phyloP scores from a whole-genome alignment of 2,888 invertebrate genomes.

The Theodoxus fluviatilis region DNA sequence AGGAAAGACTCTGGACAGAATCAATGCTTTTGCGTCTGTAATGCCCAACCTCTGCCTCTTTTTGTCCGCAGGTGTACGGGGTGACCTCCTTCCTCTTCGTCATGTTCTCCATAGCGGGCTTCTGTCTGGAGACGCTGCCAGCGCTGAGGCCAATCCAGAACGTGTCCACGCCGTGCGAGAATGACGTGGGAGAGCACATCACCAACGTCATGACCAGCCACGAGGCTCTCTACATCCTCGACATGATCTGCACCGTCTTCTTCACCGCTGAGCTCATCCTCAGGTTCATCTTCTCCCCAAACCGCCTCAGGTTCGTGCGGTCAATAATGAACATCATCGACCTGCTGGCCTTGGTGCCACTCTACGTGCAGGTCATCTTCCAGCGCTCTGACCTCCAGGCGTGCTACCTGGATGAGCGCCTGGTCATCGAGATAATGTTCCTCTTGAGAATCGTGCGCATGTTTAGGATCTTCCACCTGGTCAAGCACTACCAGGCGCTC shows the following conservation, averaged over 20 bases:
- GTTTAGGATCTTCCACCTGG: slow-evolving; percentile 67
- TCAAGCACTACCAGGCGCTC: slow-evolving; percentile 67
- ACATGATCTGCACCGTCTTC: slow-evolving; percentile 61
- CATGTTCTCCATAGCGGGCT: slow-evolving; percentile 60
- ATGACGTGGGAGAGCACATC: slow-evolving; percentile 35
- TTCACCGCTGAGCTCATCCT: slow-evolving; percentile 61
- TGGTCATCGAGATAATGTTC: slow-evolving; percentile 65
- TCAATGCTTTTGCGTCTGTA: too few species aligned
- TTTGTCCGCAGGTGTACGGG: slow-evolving; percentile 61
- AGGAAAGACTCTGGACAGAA: too few species aligned
- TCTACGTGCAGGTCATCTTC: slow-evolving; percentile 61
- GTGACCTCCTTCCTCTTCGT: slow-evolving; percentile 62
- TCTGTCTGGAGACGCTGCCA: slow-evolving; percentile 61
- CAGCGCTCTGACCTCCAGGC: slow-evolving; percentile 51
- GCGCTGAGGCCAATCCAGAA: slow-evolving; percentile 37
- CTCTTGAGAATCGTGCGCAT: slow-evolving; percentile 67
- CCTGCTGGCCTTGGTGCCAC: slow-evolving; percentile 60
- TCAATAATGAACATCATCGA: slow-evolving; percentile 62
- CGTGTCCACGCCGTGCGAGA: slow-evolving; percentile 32
- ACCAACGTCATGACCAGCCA: slow-evolving; percentile 43
- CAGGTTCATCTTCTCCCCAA: slow-evolving; percentile 56
- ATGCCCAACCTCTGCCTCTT: too few species aligned
- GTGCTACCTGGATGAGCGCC: slow-evolving; percentile 57
- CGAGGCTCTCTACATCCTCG: slow-evolving; percentile 50
- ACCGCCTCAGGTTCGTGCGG: slow-evolving; percentile 53